Evolutionary conservation across 2,888 invertebrate species (phyloP).

Genomic region (Lysandra bellargus): DNA sequence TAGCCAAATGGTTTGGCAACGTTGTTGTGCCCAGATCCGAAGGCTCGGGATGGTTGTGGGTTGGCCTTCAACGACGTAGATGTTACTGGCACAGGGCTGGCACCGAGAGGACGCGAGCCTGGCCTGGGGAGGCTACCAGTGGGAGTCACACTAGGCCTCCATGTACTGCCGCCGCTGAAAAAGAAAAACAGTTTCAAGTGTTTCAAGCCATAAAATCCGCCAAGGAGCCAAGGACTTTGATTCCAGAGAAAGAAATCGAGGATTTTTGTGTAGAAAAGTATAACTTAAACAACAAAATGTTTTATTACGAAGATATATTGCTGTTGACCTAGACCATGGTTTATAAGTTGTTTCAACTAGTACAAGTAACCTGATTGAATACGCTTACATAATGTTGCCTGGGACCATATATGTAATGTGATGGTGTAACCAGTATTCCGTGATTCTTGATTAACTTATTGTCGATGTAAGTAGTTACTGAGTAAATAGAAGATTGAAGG

Average conservation of each 20-base stretch:
- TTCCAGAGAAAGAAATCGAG: too few relatives aligned
- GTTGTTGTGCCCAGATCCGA: conserved; percentile 93
- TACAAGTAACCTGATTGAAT: background rate
- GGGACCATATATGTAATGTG: conserved; percentile 43
- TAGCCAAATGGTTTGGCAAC: conserved; percentile 91
- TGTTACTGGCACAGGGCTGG: conserved; percentile 86
- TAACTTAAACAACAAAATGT: background rate
- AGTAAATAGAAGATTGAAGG: background rate
- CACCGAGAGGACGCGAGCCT: conserved; percentile 70
- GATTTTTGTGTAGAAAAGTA: background rate
- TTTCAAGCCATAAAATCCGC: background rate
- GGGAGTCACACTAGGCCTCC: conserved; percentile 94
- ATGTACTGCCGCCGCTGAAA: conserved; percentile 91
- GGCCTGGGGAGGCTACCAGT: conserved; percentile 86
- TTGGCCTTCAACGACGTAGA: conserved; percentile 91
- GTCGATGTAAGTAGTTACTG: background rate
- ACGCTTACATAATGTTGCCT: conserved; percentile 32
- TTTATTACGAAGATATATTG: background rate
- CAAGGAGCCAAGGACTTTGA: background rate
- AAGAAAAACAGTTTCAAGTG: background rate
- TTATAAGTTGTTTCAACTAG: background rate
- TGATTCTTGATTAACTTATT: conserved; percentile 16
- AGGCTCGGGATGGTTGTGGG: conserved; percentile 84
- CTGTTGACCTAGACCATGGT: conserved; percentile 5
- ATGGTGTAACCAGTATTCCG: conserved; percentile 12